Evolutionary conservation across 2,888 invertebrate genomes (phyloP), one percentile per base, ranked within the genome.

Genomic region (Platycnemis pennipes): DNA sequence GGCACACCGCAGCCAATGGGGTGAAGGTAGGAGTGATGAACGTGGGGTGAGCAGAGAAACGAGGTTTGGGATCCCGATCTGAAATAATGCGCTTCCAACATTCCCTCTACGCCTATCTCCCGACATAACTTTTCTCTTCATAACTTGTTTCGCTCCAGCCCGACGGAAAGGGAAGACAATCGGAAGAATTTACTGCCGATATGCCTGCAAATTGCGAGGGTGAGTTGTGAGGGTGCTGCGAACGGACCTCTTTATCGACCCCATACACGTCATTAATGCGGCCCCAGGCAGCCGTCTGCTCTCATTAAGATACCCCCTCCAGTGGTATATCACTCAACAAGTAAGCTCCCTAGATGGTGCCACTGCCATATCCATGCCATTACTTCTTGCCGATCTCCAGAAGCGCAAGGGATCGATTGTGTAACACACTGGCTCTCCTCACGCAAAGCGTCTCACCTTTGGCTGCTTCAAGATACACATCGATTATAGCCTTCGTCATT

Each of bases 101-200:
- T 46, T 44, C 44, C n/a, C 44, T 44, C 87, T 46, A 0, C 45
- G 2, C 26, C 87, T 87, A 44, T 87, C 87, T 87, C 86, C n/a
- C 45, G 44, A 44, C 46, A 44, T 45, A 44, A 87, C 45, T 87
- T 46, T 45, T 46, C 87, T 77, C n/a, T 87, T 45, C 42, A 87
- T 46, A 46, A n/a, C 77, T 37, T 87, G 87, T 46, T 87, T 13
- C 46, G 26, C 45, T 44, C 45, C 19, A 44, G 26, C n/a, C 16
- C 44, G 87, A 45, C n/a, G 45, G 86, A 44, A 86, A n/a, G 87
- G 87, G 87, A 45, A 87, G 87, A n/a, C 87, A 87, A 87, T 87
- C 46, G 26, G 26, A n/a, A n/a, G 46, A 26, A 87, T 87, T 87
- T 87, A 87, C 87, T 87, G 44, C 46, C 87, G 26, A 19, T 46